A percentile compares a stretch with the other conserved stretches of the same genome.
Evolutionary conservation across 2,888 invertebrate genomes (phyloP).

Genomic region (Drosophila hamatofila): DNA sequence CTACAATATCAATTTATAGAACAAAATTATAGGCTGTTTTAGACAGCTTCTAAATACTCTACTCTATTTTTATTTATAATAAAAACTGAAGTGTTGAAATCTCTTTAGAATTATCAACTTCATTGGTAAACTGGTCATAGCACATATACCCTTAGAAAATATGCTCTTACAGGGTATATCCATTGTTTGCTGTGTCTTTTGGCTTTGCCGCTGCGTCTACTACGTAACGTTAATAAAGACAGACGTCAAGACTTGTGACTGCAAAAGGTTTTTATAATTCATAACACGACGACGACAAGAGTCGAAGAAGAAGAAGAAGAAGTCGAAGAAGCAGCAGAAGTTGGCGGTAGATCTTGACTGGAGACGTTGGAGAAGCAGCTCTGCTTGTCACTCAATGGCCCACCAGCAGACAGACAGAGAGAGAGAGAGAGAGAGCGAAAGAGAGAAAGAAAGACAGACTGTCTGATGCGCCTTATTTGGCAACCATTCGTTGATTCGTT

Average conservation of each 20-base stretch:
- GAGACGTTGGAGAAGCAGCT: slow-evolving; percentile 8
- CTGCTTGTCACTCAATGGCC: slow-evolving; percentile 36
- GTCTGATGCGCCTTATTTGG: slow-evolving; percentile 18
- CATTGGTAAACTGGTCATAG: neutral
- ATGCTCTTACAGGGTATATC: slow-evolving; percentile 13
- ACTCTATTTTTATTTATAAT: neutral
- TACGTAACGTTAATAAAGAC: slow-evolving; percentile 48
- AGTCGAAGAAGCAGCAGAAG: slow-evolving; percentile 5
- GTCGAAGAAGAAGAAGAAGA: neutral
- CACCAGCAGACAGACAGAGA: slow-evolving; percentile 29
- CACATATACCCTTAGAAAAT: neutral
- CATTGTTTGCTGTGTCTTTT: slow-evolving; percentile 15
- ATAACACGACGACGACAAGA: slow-evolving; percentile 41
- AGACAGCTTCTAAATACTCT: neutral
- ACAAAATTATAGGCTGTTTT: neutral
- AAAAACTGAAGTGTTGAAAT: neutral
- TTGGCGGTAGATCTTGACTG: slow-evolving; percentile 29
- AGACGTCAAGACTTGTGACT: slow-evolving; percentile 36
- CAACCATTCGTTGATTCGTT: slow-evolving; percentile 23
- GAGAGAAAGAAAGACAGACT: slow-evolving; percentile 13
- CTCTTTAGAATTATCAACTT: neutral
- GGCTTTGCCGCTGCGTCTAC: slow-evolving; percentile 13
- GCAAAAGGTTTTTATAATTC: slow-evolving; percentile 53
- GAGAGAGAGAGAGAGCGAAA: slow-evolving; percentile 13
- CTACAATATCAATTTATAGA: neutral